Evolutionary conservation across 2,113 vertebrate genomes (phyloP).

Genomic region (Tamias sibiricus): DNA sequence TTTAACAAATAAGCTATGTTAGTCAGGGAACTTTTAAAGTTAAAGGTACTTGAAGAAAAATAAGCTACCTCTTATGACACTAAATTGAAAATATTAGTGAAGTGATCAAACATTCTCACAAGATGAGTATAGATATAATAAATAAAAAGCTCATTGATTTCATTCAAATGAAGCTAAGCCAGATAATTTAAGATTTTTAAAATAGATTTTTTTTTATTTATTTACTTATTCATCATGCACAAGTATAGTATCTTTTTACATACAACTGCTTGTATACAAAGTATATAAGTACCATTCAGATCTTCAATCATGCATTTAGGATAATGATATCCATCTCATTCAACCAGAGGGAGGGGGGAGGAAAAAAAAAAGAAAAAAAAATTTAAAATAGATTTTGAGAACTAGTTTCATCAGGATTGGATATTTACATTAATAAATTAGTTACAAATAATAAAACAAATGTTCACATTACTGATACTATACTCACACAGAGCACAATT

Average conservation of each 20-base stretch:
- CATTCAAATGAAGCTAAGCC: neutral
- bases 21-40: neutral
- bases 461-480: neutral
- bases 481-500: neutral
- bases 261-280: no score
- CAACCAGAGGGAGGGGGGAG: no score
- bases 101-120: neutral
- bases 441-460: neutral
- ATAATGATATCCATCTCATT: no score
- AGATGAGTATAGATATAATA: neutral
- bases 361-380: no score
- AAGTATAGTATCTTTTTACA: no score
- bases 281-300: no score
- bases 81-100: neutral
- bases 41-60: constrained; percentile 27
- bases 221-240: no score
- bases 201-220: neutral
- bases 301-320: no score
- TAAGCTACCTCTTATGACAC: neutral
- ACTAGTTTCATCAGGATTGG: neutral
- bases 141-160: constrained; percentile 4
- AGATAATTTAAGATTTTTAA: neutral
- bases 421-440: neutral
- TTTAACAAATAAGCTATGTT: neutral
- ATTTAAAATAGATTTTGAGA: neutral